These are phyloP conservation scores for Thunnus thynnus DNA, from an alignment of 2,113 vertebrate genomes.

Conservation along the genomic window DNA sequence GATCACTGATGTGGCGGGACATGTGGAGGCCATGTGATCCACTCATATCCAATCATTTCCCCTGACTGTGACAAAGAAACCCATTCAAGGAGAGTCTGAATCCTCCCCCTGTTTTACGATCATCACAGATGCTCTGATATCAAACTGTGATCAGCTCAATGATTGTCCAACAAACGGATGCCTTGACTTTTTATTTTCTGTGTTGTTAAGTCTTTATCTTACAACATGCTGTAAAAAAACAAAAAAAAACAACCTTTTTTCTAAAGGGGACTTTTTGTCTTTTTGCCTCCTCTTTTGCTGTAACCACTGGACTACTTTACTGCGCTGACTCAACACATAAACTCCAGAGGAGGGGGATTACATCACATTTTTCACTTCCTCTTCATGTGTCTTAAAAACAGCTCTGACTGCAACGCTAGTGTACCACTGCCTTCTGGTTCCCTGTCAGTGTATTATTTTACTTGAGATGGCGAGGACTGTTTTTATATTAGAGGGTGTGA, in stretches of 20 bases:
- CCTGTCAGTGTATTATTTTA: conserved; percentile 9
- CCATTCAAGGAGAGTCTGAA: background rate
- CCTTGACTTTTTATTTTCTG: conserved; percentile 46
- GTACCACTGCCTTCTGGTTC: conserved; percentile 40
- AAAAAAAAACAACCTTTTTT: background rate
- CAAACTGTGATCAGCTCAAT: conserved; percentile 66
- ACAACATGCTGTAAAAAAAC: conserved; percentile 31
- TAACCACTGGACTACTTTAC: conserved; percentile 73
- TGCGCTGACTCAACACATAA: conserved; percentile 50
- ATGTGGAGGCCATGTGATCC: conserved; percentile 12
- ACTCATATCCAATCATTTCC: conserved; percentile 8
- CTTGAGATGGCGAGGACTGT: conserved; percentile 28
- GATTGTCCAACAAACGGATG: conserved; percentile 49
- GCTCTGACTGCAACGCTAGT: conserved; percentile 29
- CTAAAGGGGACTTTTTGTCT: conserved; percentile 29
- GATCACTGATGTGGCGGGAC: conserved; percentile 10
- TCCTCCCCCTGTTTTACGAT: conserved; percentile 1
- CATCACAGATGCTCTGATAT: conserved; percentile 48
- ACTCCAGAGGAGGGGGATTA: conserved; percentile 44
- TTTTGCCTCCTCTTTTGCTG: conserved; percentile 31
- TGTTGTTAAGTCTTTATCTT: conserved; percentile 29
- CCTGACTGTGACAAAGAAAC: conserved; percentile 38
- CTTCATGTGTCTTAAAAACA: conserved; percentile 29
- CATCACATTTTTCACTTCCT: conserved; percentile 63
- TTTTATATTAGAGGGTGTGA: conserved; percentile 53